A percentile compares a stretch with the other conserved stretches of the same genome.
phyloP scores from a whole-genome alignment of 2,888 invertebrate genomes.

The Cynaeus angustus region DNA sequence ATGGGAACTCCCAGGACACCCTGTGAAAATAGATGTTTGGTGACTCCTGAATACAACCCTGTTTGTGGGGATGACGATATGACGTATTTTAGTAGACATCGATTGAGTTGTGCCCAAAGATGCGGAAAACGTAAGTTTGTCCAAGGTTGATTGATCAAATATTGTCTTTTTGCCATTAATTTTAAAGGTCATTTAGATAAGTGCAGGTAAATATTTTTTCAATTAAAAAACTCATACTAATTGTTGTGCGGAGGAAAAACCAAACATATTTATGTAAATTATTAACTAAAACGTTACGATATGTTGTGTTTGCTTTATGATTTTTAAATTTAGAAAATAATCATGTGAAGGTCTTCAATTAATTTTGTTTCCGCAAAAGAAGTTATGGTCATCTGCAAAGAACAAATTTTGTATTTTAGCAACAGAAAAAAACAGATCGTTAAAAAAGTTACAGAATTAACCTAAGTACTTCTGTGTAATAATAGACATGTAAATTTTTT shows the following conservation, averaged over 20 bases:
- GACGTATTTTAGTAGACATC: constrained; percentile 63
- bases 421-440: no score
- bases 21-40: constrained; percentile 63
- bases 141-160: no score
- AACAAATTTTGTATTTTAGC: no score
- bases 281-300: neutral
- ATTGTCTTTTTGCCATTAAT: neutral
- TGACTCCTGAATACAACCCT: constrained; percentile 67
- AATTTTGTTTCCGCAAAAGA: no score
- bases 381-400: no score
- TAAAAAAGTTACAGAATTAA: no score
- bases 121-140: constrained; percentile 68
- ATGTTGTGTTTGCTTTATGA: no score
- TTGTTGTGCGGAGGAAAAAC: constrained; percentile 13
- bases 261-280: constrained; percentile 14
- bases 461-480: no score
- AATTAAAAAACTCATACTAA: no score
- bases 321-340: neutral
- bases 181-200: neutral
- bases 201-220: constrained; percentile 6
- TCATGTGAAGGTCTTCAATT: neutral
- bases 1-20: constrained; percentile 62
- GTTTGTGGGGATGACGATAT: constrained; percentile 65
- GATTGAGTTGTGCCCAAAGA: constrained; percentile 63
- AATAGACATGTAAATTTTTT: no score